These are phyloP conservation scores for Brachylomia viminalis DNA, from an alignment of 2,888 invertebrate genomes.

Conservation along the genomic window DNA sequence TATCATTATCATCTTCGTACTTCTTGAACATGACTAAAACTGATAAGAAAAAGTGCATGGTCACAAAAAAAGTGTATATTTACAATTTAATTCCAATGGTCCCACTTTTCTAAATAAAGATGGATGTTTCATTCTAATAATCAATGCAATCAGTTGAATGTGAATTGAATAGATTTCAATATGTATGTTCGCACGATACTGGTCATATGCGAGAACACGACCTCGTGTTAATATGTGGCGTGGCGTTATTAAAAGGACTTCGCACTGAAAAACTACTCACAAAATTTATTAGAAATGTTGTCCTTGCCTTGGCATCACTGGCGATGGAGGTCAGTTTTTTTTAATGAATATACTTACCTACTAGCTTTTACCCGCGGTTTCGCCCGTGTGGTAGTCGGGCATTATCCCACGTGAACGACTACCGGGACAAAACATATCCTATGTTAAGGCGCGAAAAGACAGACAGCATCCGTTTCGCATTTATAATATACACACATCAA, in stretches of 20 bases:
- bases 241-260: conserved; percentile 24
- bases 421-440: neutral
- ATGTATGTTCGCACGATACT: conserved; percentile 28
- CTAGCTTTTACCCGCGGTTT: neutral
- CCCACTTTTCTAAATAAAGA: conserved; percentile 41
- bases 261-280: conserved; percentile 26
- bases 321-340: neutral
- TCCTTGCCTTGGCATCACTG: neutral
- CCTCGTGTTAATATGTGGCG: conserved; percentile 48
- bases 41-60: neutral
- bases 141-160: conserved; percentile 55
- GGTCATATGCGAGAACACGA: conserved; percentile 16
- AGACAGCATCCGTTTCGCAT: neutral
- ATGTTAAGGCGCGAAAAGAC: neutral
- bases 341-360: neutral
- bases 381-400: neutral
- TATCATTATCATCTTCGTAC: neutral
- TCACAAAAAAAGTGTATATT: conserved; percentile 6
- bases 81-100: conserved; percentile 28
- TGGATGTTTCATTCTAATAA: conserved; percentile 43
- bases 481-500: neutral
- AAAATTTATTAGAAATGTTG: conserved; percentile 9
- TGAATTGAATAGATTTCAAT: conserved; percentile 60
- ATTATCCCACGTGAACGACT: neutral
- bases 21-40: neutral